A percentile compares a stretch with the other conserved stretches of the same genome.
Conservation (phyloP, 2,113 vertebrate genomes). For the Lanius ludovicianus region DNA sequence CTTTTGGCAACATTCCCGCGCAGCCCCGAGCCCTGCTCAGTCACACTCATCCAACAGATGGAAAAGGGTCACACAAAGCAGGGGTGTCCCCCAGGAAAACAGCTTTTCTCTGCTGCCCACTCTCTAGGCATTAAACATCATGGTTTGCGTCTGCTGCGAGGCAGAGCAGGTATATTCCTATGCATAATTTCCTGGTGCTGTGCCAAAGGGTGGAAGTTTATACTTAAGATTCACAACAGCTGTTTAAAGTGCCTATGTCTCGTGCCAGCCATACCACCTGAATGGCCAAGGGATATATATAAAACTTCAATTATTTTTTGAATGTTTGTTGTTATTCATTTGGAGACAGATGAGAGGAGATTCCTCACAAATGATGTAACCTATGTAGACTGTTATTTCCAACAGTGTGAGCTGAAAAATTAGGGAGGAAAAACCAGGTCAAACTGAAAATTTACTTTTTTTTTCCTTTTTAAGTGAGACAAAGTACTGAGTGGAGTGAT, state of each 20-base stretch:
- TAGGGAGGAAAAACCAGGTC: constrained; percentile 64
- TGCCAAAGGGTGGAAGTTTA: constrained; percentile 62
- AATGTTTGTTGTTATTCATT: constrained; percentile 66
- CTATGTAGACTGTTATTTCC: constrained; percentile 55
- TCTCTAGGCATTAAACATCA: fast-evolving
- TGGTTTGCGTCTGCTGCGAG: background rate
- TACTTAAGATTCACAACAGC: constrained; percentile 63
- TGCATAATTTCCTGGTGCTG: constrained; percentile 36
- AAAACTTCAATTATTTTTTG: constrained; percentile 70
- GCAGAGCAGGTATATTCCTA: constrained; percentile 52
- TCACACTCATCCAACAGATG: fast-evolving
- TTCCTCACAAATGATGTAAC: constrained; percentile 61
- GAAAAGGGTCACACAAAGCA: background rate
- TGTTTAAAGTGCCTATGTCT: constrained; percentile 50
- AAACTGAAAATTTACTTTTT: constrained; percentile 30
- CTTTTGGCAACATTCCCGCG: fast-evolving
- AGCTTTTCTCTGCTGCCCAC: background rate
- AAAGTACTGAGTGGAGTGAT: background rate
- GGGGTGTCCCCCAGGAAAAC: background rate
- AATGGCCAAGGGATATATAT: constrained; percentile 69
- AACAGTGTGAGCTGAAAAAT: constrained; percentile 64
- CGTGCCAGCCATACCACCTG: constrained; percentile 66
- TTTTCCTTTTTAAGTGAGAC: constrained; percentile 5
- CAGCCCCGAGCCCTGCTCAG: fast-evolving
- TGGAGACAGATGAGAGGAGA: constrained; percentile 67